Base-by-base conservation (phyloP, 2,113 vertebrate genomes). In the Guaruba guarouba region DNA sequence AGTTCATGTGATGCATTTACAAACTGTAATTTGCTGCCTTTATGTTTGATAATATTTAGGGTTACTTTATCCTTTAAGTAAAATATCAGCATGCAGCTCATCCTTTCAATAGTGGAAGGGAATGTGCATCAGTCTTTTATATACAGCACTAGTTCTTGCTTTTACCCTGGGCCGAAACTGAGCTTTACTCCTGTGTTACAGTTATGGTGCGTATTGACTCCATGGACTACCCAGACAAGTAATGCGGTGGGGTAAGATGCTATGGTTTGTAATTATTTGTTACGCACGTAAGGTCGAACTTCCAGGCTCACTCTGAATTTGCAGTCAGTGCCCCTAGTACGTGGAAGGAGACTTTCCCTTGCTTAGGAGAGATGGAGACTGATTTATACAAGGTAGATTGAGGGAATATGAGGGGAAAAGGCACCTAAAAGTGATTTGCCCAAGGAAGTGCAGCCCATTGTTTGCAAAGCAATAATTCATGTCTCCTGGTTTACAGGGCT, bases 1-100 rank as follows among this genome's bases (percentile, higher is more conserved):
- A 28, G 79, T 97, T 96, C 94, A 92, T 22, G 57, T 82, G 95
- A 75, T 92, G 86, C 92, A 9, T 97, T 93, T 90, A 55, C 82
- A 87, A 75, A 70, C 90, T 75, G 63, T 67, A 41, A 16, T 71
- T 96, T 96, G 3, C 75, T 71, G 71, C 49, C 79, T 93, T 61
- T 92, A 3, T 70, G 23, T 54, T 77, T 52, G 54, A 85, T 75
- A 7, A 7, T 5, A 41, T 75, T 91, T 76, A 87, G 91, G 92
- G 92, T 92, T 90, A 43, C 71, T 96, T 86, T 89, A 66, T 43
- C 87, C 54, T 68, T 49, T 13, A n/a, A 78, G 82, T 18, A 46
- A 54, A 82, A 31, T 15, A 22, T 18, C 82, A 84, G 37, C 14
- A 1, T 20, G 25, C 28, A 33, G 57, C 46, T 87, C 78, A 54